phyloP scores from a whole-genome alignment of 2,113 vertebrate genomes.

The Lota lota region DNA sequence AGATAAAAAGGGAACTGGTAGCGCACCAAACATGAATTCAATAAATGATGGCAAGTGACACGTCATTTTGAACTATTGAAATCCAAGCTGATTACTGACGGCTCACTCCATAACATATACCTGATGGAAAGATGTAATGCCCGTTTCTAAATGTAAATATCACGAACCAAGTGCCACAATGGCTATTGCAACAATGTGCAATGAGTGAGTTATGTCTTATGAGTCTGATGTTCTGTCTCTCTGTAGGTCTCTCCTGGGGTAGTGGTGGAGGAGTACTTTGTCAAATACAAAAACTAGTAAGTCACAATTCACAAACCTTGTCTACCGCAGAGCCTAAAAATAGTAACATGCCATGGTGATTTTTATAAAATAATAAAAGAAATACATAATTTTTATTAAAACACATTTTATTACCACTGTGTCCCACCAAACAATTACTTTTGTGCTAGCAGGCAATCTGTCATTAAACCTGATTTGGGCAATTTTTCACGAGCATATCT shows the following conservation, averaged over 20 bases:
- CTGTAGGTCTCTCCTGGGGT: slow-evolving; percentile 85
- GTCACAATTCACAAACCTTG: slow-evolving; percentile 35
- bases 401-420: slow-evolving; percentile 8
- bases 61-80: no score
- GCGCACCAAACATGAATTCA: no score
- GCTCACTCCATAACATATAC: no score
- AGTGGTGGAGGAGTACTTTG: slow-evolving; percentile 93
- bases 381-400: slow-evolving; percentile 16
- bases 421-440: slow-evolving; percentile 27
- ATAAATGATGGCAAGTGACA: no score
- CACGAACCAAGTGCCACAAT: no score
- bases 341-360: background rate
- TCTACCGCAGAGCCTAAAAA: background rate
- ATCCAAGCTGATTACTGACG: no score
- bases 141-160: no score
- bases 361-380: background rate
- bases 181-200: no score
- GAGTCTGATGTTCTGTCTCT: slow-evolving; percentile 19
- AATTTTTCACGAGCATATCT: background rate
- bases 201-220: no score
- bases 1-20: no score
- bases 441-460: slow-evolving; percentile 25
- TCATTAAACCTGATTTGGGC: slow-evolving; percentile 14
- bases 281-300: slow-evolving; percentile 99
- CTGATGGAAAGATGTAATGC: no score